Evolutionary conservation across 2,113 vertebrate species (phyloP).

Genomic region (Picathartes gymnocephalus): DNA sequence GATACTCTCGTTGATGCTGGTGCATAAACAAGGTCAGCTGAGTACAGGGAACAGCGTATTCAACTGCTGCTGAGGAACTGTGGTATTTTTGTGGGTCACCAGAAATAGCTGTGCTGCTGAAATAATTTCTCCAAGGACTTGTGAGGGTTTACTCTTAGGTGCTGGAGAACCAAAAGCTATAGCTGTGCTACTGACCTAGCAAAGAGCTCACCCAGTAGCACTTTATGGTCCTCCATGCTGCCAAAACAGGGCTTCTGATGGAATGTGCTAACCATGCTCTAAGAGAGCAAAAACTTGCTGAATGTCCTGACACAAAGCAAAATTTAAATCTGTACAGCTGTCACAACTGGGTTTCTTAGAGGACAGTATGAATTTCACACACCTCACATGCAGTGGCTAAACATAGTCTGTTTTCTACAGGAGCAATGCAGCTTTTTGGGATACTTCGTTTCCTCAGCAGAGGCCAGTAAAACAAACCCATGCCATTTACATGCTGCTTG

Average conservation of each 20-base stretch:
- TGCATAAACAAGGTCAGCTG: slow-evolving; percentile 60
- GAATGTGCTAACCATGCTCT: rapidly evolving
- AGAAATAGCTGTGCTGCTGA: slow-evolving; percentile 41
- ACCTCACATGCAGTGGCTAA: neutral
- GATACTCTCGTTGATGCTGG: neutral
- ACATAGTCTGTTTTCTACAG: neutral
- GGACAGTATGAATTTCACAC: neutral
- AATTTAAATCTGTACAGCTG: neutral
- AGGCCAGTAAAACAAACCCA: neutral
- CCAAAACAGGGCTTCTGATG: neutral
- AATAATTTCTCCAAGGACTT: slow-evolving; percentile 23
- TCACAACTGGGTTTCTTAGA: neutral
- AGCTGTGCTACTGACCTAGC: slow-evolving; percentile 15
- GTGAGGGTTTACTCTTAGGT: neutral
- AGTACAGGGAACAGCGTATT: slow-evolving; percentile 46
- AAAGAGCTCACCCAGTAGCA: neutral
- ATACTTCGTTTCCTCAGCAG: neutral
- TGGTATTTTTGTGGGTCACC: slow-evolving; percentile 46
- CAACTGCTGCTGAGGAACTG: neutral
- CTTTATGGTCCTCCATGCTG: neutral
- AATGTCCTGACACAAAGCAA: neutral
- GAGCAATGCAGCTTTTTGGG: neutral
- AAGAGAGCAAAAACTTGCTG: neutral
- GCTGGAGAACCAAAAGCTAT: neutral
- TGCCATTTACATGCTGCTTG: neutral